Base-by-base conservation (phyloP, 2,888 invertebrate genomes). In the Brachypalpus laphriformis region DNA sequence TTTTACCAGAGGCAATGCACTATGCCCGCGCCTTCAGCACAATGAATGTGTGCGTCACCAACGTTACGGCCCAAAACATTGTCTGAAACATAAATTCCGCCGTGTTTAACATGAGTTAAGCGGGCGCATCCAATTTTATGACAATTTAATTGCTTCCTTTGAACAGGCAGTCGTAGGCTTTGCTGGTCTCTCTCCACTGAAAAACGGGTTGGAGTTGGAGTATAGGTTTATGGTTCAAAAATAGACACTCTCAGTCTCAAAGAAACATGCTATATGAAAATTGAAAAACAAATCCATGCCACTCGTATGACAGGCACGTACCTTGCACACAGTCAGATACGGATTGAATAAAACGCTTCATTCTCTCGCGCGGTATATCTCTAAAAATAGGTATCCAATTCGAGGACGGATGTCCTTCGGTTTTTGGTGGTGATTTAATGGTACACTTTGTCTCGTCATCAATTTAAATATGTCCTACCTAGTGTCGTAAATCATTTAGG, bases 101-200 rank as follows among this genome's bases (percentile, higher is more conserved):
- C 57, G 51, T 85, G 85, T 85, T 80, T 45, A 85, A 81, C 85
- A 85, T 47, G 85, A 81, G 71, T 85, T 81, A 85, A 85, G 51
- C 75, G 75, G 70, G 75, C 65, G 75, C 75, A 85, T 81, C 81
- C 81, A 75, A 80, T 81, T 81, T 81, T 81, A 85, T 85, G 85
- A 85, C 75, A 85, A 81, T 85, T 85, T 85, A 85, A 85, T 85
- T 85, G 85, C 75, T 81, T 81, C 81, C 71, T 81, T 85, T 81
- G 81, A 81, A 85, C 81, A 76, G 71, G 47, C 82, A n/a, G n/a
- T n/a, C n/a, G 37, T 42, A 74, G 56, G 28, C 45, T 54, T 34
- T 20, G 8, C 16, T 11, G 16, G 28, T 25, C 20, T 22, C 54
- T 8, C 54, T 9, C 47, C 2, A 1, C 63, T 8, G 25, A 42